A percentile compares a stretch with the other conserved stretches of the same genome.
Evolutionary conservation across 2,113 vertebrate genomes (phyloP).

Genomic region (Stomatorhinus ivindoensis): DNA sequence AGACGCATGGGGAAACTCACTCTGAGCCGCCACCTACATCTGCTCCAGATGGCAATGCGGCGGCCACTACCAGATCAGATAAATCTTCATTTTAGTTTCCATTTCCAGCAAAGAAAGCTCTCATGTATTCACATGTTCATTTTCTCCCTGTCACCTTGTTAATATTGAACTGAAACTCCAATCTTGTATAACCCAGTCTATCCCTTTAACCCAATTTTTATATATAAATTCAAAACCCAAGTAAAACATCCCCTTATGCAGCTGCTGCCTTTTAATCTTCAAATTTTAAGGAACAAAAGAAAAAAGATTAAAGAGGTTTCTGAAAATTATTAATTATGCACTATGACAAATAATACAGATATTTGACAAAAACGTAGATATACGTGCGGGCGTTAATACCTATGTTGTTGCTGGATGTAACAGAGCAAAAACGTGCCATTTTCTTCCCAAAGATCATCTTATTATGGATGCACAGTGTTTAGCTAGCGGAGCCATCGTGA

Average conservation of each 20-base stretch:
- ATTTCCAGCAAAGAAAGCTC: not conserved
- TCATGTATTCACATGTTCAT: not conserved
- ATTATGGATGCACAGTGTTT: not conserved
- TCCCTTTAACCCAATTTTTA: not conserved
- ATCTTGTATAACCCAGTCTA: not conserved
- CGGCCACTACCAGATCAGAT: not conserved
- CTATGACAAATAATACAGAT: not conserved
- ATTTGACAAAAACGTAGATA: not conserved
- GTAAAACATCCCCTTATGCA: not conserved
- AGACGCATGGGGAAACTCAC: not conserved
- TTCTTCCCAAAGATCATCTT: not conserved
- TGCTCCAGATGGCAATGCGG: slow-evolving; percentile 4
- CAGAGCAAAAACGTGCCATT: not conserved
- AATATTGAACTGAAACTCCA: not conserved
- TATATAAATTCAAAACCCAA: not conserved
- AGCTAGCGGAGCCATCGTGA: not conserved
- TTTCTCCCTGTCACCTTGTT: not conserved
- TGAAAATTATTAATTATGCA: not conserved
- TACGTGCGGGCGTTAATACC: not conserved
- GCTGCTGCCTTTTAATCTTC: not conserved
- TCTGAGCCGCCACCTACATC: not conserved
- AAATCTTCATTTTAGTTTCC: slow-evolving; percentile 17
- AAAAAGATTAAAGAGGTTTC: not conserved
- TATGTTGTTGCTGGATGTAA: not conserved
- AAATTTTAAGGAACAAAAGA: not conserved